Percentiles rank a stretch among this genome's conserved stretches.
These are phyloP conservation scores for Enteromius thamalakanensis DNA, from an alignment of 2,797 vertebrate species.

Conservation along the genomic window DNA sequence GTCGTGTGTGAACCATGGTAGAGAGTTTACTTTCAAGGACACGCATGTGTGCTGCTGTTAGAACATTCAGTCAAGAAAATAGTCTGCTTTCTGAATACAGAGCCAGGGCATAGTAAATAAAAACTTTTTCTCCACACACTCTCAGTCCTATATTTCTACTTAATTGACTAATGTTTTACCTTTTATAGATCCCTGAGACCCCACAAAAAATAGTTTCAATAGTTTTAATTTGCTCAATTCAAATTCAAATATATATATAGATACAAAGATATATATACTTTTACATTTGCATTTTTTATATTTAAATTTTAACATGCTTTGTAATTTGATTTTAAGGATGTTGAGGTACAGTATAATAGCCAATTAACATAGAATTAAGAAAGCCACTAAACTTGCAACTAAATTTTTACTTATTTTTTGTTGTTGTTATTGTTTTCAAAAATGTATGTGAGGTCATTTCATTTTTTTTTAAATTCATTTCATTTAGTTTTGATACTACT, in stretches of 20 bases:
- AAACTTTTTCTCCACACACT: not conserved
- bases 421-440: too few relatives aligned
- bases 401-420: too few relatives aligned
- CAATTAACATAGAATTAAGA: too few relatives aligned
- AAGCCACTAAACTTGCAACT: too few relatives aligned
- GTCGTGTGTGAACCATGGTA: constrained; percentile 41
- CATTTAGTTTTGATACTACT: too few relatives aligned
- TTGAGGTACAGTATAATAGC: not conserved
- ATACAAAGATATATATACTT: too few relatives aligned
- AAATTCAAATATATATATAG: too few relatives aligned
- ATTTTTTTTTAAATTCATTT: too few relatives aligned
- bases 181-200: not conserved
- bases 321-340: not conserved
- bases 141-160: not conserved
- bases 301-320: too few relatives aligned
- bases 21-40: constrained; percentile 53
- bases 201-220: not conserved
- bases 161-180: not conserved
- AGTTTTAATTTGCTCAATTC: too few relatives aligned
- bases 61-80: constrained; percentile 18
- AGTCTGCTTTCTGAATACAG: constrained; percentile 21
- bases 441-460: not conserved
- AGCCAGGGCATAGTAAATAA: not conserved
- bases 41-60: constrained; percentile 19
- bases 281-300: too few relatives aligned